phyloP scores from a whole-genome alignment of 2,888 invertebrate species.

The Dryadula phaetusa region DNA sequence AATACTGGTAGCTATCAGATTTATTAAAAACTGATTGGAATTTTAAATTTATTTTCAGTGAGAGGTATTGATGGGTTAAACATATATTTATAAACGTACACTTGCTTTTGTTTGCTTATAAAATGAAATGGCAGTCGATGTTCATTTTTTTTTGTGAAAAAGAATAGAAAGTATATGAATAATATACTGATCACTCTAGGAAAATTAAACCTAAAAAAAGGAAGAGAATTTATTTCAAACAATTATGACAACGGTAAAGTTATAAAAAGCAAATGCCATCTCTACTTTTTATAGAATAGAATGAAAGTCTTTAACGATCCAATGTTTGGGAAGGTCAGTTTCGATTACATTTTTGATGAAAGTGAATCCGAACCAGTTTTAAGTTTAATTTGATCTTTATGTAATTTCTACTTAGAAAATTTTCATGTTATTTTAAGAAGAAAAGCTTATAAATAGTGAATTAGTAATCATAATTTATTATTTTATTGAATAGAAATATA shows the following conservation, averaged over 20 bases:
- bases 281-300: conserved; percentile 24
- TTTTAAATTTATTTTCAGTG: not conserved
- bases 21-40: not conserved
- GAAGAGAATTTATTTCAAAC: too few species aligned
- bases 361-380: conserved; percentile 51
- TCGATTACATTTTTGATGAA: conserved; percentile 67
- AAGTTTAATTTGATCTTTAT: not conserved
- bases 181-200: too few species aligned
- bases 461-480: too few species aligned
- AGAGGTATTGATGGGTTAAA: not conserved
- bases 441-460: not conserved
- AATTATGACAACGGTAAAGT: not conserved
- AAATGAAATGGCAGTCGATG: too few species aligned
- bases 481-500: too few species aligned
- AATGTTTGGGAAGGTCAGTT: conserved; percentile 58
- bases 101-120: too few species aligned
- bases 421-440: not conserved
- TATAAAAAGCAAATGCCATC: not conserved
- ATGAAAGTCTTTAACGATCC: conserved; percentile 51
- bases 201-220: too few species aligned
- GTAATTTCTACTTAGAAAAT: too few species aligned
- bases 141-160: too few species aligned
- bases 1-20: conserved; percentile 26
- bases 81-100: not conserved
- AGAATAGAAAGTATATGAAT: too few species aligned